Base-by-base conservation (phyloP, 2,113 vertebrate genomes). In the Entelurus aequoreus region DNA sequence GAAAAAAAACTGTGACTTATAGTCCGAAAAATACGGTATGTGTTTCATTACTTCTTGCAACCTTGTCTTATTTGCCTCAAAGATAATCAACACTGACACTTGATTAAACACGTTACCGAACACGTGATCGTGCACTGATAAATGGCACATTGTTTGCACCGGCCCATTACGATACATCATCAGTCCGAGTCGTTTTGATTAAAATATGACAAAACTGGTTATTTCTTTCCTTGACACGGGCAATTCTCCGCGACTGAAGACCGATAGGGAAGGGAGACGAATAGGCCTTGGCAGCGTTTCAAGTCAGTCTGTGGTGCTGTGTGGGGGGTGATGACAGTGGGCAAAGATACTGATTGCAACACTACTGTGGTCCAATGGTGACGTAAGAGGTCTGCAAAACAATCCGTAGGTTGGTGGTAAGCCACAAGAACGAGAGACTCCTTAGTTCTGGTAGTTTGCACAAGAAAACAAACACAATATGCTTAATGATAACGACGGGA, bases 341-440 rank as follows among this genome's bases (percentile, higher is more conserved):
- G 19, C 13, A 50, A 38, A 68, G 62, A 68, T 47, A 75, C 49
- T 76, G 50, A 67, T 64, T 65, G 62, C 15, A 42, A 62, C 44
- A 28, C 50, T 6, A 48, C 6, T 54, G 56, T 60, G 35, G 55
- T 63, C 74, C 77, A 68, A 75, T 62, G 60, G 69, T 63, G 67
- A 68, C 66, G 48, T 63, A 48, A 62, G 51, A 75, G 71, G 60
- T 48, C 40, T 64, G 71, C 50, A 47, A 69, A 68, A 68, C 15
- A 74, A 28, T 52, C 28, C 49, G 65, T 11, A 66, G 66, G 54
- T 14, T 56, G 38, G 60, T 11, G 19, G 50, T 60, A 48, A 71
- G 62, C 73, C 50, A 52, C 28, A 62, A 57, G 54, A 52, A 28
- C 28, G 54, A 57, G 54, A 59, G 36, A 69, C 11, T 56, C 37